A percentile compares a stretch with the other conserved stretches of the same genome.
phyloP scores from a whole-genome alignment of 2,888 invertebrate genomes.

The Polylopha cassiicola region DNA sequence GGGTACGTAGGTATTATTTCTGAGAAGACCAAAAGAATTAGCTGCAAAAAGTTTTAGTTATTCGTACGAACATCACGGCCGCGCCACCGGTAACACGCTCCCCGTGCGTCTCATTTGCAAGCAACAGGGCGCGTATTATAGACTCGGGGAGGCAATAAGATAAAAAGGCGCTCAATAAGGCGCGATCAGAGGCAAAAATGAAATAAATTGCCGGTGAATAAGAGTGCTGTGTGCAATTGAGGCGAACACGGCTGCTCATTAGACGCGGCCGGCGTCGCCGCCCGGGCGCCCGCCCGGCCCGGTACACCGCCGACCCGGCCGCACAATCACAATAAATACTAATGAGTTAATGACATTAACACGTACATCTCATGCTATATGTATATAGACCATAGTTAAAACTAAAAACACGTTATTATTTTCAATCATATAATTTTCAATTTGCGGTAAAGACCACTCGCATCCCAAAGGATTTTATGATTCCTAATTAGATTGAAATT shows the following conservation, averaged over 20 bases:
- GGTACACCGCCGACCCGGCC: conserved; percentile 30
- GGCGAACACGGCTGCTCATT: conserved; percentile 75
- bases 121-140: conserved; percentile 74
- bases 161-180: conserved; percentile 76
- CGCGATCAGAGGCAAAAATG: conserved; percentile 77
- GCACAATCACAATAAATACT: conserved; percentile 29
- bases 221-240: conserved; percentile 75
- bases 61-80: conserved; percentile 64
- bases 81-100: conserved; percentile 62
- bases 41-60: conserved; percentile 61
- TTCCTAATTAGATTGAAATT: too few relatives aligned
- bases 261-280: conserved; percentile 42
- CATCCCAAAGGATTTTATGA: too few relatives aligned
- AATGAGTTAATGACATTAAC: conserved; percentile 32
- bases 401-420: too few relatives aligned
- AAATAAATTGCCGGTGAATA: conserved; percentile 76
- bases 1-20: too few relatives aligned
- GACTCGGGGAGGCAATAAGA: conserved; percentile 74
- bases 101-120: conserved; percentile 74
- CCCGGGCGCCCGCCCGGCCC: conserved; percentile 27
- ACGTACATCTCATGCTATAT: conserved; percentile 30
- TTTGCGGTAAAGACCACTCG: conserved; percentile 25
- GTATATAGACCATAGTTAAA: conserved; percentile 26
- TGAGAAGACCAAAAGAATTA: conserved; percentile 33
- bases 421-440: too few relatives aligned